phyloP scores from a whole-genome alignment of 2,113 vertebrate genomes.

The Cyanoramphus novaezelandiae region DNA sequence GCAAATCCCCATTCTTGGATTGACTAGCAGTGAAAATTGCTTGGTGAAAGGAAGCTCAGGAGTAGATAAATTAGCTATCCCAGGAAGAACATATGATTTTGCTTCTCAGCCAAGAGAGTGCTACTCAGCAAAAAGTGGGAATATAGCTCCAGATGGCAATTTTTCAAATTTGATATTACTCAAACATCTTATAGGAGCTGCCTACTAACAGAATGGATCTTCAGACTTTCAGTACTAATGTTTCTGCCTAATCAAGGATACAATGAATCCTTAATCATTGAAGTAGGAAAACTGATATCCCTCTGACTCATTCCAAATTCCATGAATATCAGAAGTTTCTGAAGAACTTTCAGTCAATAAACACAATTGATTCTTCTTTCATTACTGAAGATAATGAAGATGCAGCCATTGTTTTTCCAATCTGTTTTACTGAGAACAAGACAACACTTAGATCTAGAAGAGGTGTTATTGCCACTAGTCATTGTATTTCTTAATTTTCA shows the following conservation, averaged over 20 bases:
- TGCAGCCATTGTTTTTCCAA: background rate
- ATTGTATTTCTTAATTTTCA: background rate
- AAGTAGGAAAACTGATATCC: background rate
- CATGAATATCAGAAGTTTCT: background rate
- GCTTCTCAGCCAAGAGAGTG: background rate
- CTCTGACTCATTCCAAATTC: background rate
- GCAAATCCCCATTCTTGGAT: constrained; percentile 11
- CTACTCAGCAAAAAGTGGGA: constrained; percentile 22
- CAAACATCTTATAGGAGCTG: background rate
- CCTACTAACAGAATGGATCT: background rate
- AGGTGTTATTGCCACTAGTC: background rate
- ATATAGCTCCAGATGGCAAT: constrained; percentile 20
- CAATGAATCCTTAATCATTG: background rate
- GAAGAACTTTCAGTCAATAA: background rate
- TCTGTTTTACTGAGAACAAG: background rate
- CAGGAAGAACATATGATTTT: constrained; percentile 10
- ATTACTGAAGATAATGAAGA: background rate
- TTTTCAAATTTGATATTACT: constrained; percentile 28
- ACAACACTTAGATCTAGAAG: background rate
- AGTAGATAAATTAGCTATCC: constrained; percentile 23
- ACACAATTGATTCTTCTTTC: background rate
- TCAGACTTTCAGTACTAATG: background rate
- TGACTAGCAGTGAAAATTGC: background rate
- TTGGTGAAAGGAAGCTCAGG: background rate
- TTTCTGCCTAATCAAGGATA: background rate